phyloP scores from a whole-genome alignment of 2,888 invertebrate species.

The Sarcophaga variegata region DNA sequence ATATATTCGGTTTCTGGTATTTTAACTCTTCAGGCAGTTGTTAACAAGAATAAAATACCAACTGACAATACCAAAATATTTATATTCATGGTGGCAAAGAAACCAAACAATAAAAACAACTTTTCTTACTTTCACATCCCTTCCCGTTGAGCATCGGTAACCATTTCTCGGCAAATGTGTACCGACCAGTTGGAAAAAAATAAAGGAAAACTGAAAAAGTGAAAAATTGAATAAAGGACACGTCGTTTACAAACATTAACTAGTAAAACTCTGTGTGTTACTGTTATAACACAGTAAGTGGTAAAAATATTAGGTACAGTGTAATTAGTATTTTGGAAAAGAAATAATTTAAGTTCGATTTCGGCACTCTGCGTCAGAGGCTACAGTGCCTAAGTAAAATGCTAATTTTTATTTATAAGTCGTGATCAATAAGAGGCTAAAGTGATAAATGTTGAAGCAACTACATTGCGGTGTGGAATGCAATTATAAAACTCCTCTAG shows the following conservation, averaged over 20 bases:
- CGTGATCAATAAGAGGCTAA: too few relatives aligned
- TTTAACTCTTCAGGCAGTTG: slow-evolving; percentile 60
- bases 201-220: slow-evolving; percentile 64
- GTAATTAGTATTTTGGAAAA: not conserved
- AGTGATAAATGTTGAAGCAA: too few relatives aligned
- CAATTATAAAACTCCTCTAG: too few relatives aligned
- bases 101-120: slow-evolving; percentile 64
- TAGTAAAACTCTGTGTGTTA: slow-evolving; percentile 12
- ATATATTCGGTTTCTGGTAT: slow-evolving; percentile 37
- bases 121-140: slow-evolving; percentile 33
- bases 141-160: not conserved
- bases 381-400: too few relatives aligned
- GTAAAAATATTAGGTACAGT: not conserved
- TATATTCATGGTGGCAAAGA: slow-evolving; percentile 69
- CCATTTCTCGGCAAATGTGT: slow-evolving; percentile 23
- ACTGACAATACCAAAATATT: slow-evolving; percentile 70
- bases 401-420: too few relatives aligned
- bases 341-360: too few relatives aligned
- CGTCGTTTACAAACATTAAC: slow-evolving; percentile 63
- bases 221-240: slow-evolving; percentile 67
- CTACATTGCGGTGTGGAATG: too few relatives aligned
- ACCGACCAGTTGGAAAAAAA: slow-evolving; percentile 7
- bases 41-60: slow-evolving; percentile 68
- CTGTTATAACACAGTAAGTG: slow-evolving; percentile 5
- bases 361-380: too few relatives aligned